A percentile compares a stretch with the other conserved stretches of the same genome.
phyloP scores from a whole-genome alignment of 2,888 invertebrate species.

The Diaprepes abbreviatus region DNA sequence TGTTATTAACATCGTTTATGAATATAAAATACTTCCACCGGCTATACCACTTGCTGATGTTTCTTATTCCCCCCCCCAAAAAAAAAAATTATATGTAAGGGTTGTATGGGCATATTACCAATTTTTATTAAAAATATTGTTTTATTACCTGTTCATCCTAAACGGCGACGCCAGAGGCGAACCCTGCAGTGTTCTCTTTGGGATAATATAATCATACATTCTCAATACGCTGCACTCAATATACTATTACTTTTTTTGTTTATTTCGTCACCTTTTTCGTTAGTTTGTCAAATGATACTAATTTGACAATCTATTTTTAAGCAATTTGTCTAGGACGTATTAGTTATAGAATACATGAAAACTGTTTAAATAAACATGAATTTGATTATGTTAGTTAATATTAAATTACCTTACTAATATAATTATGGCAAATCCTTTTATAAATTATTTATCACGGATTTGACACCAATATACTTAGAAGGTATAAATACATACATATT shows the following conservation, averaged over 20 bases:
- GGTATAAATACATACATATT: too few species aligned
- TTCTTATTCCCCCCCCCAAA: too few species aligned
- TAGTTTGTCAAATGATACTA: neutral
- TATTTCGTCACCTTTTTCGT: neutral
- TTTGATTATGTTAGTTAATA: neutral
- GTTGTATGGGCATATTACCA: too few species aligned
- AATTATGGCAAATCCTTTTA: neutral
- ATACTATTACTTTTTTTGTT: neutral
- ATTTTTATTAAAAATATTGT: too few species aligned
- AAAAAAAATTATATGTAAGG: too few species aligned
- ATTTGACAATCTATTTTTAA: neutral
- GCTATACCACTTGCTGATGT: too few species aligned
- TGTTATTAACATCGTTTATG: too few species aligned
- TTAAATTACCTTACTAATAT: neutral
- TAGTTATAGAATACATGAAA: neutral
- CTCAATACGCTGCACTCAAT: neutral
- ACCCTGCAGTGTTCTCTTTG: neutral
- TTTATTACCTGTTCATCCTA: too few species aligned
- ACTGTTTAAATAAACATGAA: neutral
- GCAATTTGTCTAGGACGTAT: neutral
- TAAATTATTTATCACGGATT: neutral
- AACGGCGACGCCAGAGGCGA: neutral
- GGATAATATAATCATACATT: slow-evolving; percentile 4
- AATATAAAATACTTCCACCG: too few species aligned
- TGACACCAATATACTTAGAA: neutral